phyloP scores from a whole-genome alignment of 2,113 vertebrate genomes.

The Camelus bactrianus region DNA sequence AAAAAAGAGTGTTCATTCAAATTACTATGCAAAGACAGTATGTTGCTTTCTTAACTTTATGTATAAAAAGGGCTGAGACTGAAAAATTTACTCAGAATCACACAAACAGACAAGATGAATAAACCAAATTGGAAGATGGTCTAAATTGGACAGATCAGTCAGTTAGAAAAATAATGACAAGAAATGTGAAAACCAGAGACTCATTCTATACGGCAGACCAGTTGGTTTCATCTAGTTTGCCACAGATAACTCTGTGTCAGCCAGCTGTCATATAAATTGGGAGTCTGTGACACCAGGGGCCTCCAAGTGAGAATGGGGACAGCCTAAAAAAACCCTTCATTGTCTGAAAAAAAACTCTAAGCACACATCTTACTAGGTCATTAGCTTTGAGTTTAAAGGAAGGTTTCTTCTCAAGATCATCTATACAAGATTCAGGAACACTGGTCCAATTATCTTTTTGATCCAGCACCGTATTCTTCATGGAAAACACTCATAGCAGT shows the following conservation, averaged over 20 bases:
- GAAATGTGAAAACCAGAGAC: neutral
- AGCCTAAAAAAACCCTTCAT: neutral
- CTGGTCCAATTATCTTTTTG: neutral
- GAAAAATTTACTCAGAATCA: constrained; percentile 14
- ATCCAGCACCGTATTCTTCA: neutral
- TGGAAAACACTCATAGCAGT: constrained; percentile 4
- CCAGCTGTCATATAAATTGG: neutral
- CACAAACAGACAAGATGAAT: neutral
- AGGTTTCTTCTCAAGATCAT: neutral
- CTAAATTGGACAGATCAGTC: neutral
- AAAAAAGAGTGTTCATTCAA: constrained; percentile 19
- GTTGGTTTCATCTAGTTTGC: constrained; percentile 45
- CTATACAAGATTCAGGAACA: neutral
- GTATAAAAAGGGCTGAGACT: neutral
- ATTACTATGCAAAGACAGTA: neutral
- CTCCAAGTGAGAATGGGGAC: neutral
- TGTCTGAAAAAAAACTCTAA: constrained; percentile 1
- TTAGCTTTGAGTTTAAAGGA: neutral
- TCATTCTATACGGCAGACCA: neutral
- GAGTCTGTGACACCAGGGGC: neutral
- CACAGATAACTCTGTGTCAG: neutral
- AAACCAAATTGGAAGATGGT: neutral
- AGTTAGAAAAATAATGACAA: neutral
- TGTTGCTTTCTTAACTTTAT: constrained; percentile 1
- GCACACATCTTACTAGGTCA: neutral